These are phyloP conservation scores for Shinisaurus crocodilurus DNA, from an alignment of 2,113 vertebrate genomes.

Conservation along the genomic window DNA sequence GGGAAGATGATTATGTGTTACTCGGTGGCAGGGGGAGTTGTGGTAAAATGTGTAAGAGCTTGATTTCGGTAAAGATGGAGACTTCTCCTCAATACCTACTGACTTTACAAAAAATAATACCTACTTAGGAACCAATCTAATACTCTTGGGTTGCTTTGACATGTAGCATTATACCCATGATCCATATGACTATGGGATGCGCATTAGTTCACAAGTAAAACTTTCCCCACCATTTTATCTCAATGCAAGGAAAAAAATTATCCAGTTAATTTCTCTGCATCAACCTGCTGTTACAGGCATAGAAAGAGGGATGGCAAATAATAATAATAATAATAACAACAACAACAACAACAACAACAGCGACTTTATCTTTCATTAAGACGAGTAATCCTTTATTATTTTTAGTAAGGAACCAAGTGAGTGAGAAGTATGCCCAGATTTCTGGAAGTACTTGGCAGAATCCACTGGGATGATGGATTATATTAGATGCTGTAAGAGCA, in stretches of 20 bases:
- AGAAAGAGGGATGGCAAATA: neutral
- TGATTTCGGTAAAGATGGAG: neutral
- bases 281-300: neutral
- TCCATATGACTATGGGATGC: neutral
- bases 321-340: too few species aligned
- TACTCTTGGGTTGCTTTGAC: neutral
- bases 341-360: too few species aligned
- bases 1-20: neutral
- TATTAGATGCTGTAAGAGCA: neutral
- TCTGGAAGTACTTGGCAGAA: constrained; percentile 36
- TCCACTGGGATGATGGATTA: neutral
- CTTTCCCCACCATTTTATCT: neutral
- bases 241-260: too few species aligned
- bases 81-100: neutral
- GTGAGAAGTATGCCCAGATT: constrained; percentile 20
- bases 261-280: neutral
- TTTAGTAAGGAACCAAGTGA: neutral
- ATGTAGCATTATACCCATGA: neutral
- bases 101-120: neutral
- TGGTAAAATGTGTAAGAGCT: neutral
- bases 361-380: neutral
- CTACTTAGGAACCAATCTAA: neutral
- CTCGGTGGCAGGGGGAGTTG: neutral
- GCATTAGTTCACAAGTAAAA: neutral
- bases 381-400: neutral